A percentile compares a stretch with the other conserved stretches of the same genome.
phyloP scores from a whole-genome alignment of 2,888 invertebrate genomes.

The Platycheirus albimanus region DNA sequence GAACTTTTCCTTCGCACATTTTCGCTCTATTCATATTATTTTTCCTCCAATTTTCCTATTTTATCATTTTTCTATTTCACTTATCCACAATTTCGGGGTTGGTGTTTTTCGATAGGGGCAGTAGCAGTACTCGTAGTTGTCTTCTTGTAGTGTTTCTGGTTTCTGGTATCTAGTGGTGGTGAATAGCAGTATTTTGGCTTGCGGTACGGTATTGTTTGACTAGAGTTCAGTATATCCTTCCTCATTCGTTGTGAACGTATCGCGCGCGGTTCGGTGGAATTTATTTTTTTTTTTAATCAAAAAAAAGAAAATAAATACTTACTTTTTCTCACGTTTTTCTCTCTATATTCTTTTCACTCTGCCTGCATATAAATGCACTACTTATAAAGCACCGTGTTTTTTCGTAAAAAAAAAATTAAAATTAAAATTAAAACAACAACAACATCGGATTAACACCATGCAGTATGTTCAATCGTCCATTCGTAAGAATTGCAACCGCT shows the following conservation, averaged over 20 bases:
- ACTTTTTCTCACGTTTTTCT: slow-evolving; percentile 45
- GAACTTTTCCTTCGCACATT: slow-evolving; percentile 48
- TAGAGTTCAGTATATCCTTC: slow-evolving; percentile 69
- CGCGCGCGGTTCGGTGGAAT: slow-evolving; percentile 73
- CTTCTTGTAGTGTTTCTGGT: slow-evolving; percentile 28
- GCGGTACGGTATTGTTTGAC: slow-evolving; percentile 41
- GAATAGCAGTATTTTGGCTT: slow-evolving; percentile 49
- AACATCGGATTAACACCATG: slow-evolving; percentile 64
- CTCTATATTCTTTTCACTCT: slow-evolving; percentile 33
- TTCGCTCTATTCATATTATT: slow-evolving; percentile 27
- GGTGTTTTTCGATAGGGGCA: slow-evolving; percentile 26
- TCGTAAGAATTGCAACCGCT: slow-evolving; percentile 57
- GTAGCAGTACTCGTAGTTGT: no score
- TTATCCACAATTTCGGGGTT: background rate
- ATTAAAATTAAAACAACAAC: slow-evolving; percentile 42
- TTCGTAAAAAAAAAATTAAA: slow-evolving; percentile 9
- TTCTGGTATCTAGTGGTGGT: slow-evolving; percentile 52
- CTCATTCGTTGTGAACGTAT: slow-evolving; percentile 70
- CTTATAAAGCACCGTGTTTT: slow-evolving; percentile 2
- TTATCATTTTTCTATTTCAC: slow-evolving; percentile 24
- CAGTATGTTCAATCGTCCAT: slow-evolving; percentile 55
- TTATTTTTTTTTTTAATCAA: slow-evolving; percentile 53
- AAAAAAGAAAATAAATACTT: slow-evolving; percentile 58
- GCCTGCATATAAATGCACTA: slow-evolving; percentile 32
- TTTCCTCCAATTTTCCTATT: slow-evolving; percentile 40